Percentiles rank a stretch among this genome's conserved stretches.
phyloP scores from a whole-genome alignment of 2,797 vertebrate genomes.

The Vireo griseus region DNA sequence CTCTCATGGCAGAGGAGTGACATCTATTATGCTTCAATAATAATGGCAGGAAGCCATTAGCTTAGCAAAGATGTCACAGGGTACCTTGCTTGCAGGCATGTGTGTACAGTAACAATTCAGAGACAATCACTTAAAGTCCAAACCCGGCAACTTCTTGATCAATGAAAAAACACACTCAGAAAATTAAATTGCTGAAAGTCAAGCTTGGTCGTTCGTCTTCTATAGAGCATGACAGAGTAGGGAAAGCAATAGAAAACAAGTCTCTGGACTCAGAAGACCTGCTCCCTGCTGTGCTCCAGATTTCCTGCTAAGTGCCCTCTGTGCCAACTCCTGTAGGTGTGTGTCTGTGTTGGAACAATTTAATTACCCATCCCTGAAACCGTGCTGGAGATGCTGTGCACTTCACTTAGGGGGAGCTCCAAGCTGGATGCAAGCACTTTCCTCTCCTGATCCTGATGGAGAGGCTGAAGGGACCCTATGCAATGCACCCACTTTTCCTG shows the following conservation, averaged over 20 bases:
- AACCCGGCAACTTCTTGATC: neutral
- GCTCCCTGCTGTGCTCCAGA: rapidly evolving
- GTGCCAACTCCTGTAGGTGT: neutral
- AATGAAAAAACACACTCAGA: slow-evolving; percentile 3
- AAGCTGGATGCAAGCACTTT: neutral
- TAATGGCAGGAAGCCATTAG: neutral
- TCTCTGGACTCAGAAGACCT: neutral
- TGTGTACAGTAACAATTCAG: neutral
- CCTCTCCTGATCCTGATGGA: neutral
- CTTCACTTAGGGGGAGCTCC: neutral
- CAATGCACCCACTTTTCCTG: neutral
- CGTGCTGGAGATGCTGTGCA: neutral
- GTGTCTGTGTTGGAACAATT: neutral
- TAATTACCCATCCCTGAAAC: neutral
- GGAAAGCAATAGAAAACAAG: neutral
- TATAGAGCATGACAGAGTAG: neutral
- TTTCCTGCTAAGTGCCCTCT: neutral
- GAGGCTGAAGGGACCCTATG: neutral
- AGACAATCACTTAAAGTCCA: neutral
- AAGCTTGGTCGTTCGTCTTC: neutral
- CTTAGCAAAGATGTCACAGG: neutral
- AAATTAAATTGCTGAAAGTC: slow-evolving; percentile 29
- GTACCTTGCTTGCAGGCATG: neutral
- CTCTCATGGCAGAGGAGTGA: neutral
- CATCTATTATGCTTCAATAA: neutral